Base-by-base conservation (phyloP, 2,888 invertebrate species). In the Himalopsyche anomala region DNA sequence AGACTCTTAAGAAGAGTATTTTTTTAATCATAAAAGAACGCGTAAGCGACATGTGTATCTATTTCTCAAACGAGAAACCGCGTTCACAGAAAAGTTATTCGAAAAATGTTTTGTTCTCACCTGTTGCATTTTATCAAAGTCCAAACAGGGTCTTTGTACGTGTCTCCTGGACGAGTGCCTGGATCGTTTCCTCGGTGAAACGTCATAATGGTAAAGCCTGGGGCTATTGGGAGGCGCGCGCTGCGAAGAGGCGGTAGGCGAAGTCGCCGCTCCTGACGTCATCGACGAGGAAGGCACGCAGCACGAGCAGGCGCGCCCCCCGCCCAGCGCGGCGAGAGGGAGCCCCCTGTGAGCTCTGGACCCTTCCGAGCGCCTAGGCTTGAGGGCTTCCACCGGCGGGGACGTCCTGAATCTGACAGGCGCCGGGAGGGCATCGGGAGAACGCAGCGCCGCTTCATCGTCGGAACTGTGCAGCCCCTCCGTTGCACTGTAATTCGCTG, bases 51-150 rank as follows among this genome's bases (percentile, higher is more conserved):
- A 28, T 28, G 2, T 28, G 28, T 28, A 28, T 28, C 28, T 28
- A 28, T 28, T 28, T 28, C 28, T 1, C 2, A 28, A 28, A 28
- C 2, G 28, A 28, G 28, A 28, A 28, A 28, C 28, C 0, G 45
- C 2, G 9, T 8, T 9, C 4, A 45, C 6, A 8, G 45, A 11
- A 45, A 2, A 45, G 45, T 2, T 15, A 2, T 51, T 51, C 3
- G 5, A 51, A 8, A 51, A 6, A 15, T 15, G 3, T 51, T 15
- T 19, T 19, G 0, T 19, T 4, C 94, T 93, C 93, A 97, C 97
- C 96, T 97, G 97, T 94, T 98, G 98, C 98, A 98, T 98, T 94
- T 98, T 98, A 92, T 98, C 98, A 91, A 98, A 98, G 94, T 98
- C 98, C 90, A 98, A 95, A 92, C 97, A 98, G 89, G 98, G 98